Conservation (phyloP, 2,888 invertebrate genomes). For the Drosophila tripunctata region DNA sequence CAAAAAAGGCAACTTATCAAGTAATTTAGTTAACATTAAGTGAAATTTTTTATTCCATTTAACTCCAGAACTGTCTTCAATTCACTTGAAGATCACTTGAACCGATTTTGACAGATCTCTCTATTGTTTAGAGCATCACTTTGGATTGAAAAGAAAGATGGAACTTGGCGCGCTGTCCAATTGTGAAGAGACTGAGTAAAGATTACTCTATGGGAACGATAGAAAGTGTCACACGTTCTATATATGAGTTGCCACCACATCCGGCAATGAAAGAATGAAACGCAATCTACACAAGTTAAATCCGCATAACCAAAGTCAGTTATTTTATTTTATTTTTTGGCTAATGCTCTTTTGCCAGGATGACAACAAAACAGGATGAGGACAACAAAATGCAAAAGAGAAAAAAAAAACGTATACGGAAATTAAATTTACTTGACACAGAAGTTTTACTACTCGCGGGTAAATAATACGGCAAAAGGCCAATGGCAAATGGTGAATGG, state of each 20-base stretch:
- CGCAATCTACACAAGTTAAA: neutral
- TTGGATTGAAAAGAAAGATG: neutral
- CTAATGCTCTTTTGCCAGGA: conserved; percentile 31
- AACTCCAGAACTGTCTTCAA: no score
- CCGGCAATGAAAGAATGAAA: conserved; percentile 21
- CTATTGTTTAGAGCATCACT: neutral
- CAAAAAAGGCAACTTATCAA: no score
- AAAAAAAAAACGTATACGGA: conserved; percentile 14
- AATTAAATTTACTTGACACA: conserved; percentile 38
- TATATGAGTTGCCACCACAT: conserved; percentile 33
- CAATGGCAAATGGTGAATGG: conserved; percentile 47
- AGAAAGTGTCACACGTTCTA: neutral
- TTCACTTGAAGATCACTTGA: neutral
- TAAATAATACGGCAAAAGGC: conserved; percentile 53
- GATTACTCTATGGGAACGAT: conserved; percentile 46
- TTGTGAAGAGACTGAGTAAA: conserved; percentile 18
- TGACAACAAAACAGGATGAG: neutral
- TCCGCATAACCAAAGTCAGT: conserved; percentile 7
- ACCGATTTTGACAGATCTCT: neutral
- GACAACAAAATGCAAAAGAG: neutral
- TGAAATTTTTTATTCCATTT: no score
- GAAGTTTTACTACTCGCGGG: conserved; percentile 20
- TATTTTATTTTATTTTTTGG: neutral
- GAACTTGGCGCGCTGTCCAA: conserved; percentile 28
- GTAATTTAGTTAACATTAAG: no score